Base-by-base conservation (phyloP, 2,888 invertebrate genomes). In the Amphimallon solstitiale region DNA sequence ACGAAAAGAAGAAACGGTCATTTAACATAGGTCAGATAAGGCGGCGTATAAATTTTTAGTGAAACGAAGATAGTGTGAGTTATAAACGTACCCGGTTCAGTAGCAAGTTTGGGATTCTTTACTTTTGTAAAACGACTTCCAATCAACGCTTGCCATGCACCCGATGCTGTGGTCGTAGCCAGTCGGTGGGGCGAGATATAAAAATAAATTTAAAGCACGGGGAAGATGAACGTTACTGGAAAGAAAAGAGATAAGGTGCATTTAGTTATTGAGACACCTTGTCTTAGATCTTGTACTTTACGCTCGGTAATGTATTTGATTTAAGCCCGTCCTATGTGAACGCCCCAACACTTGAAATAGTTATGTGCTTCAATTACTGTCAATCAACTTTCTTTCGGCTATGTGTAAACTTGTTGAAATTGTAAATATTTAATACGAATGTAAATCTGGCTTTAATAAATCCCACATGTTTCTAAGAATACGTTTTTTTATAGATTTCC, bases 71-170 rank as follows among this genome's bases (percentile, higher is more conserved):
- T 68, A 70, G 63, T 68, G 69, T 68, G 68, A 61, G 65, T 68
- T 68, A 68, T 71, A 72, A 72, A 72, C 69, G 70, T 56, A 46
- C 64, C 67, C 48, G 49, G 67, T 67, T 67, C 72, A 61, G 70
- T 72, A 72, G 72, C 70, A 69, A 68, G 72, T 70, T 72, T 72
- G 61, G 67, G 67, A 72, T 72, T 71, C 67, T 71, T 71, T 64
- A 64, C 59, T 68, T 72, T 71, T 71, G 70, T 72, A 69, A 63
- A 54, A 68, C 65, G 68, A 67, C 66, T 59, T 68, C 65, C 67
- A 65, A 70, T 65, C 67, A 68, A 70, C 67, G 60, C 70, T 40
- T 23, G 23, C 23, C 14, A 40, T 40, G 14, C 15, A 23, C 37
- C 14, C 7, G 12, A n/a, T n/a, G n/a, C n/a, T n/a, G n/a, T n/a